Evolutionary conservation across 2,113 vertebrate genomes (phyloP).

Genomic region (Callipepla squamata): DNA sequence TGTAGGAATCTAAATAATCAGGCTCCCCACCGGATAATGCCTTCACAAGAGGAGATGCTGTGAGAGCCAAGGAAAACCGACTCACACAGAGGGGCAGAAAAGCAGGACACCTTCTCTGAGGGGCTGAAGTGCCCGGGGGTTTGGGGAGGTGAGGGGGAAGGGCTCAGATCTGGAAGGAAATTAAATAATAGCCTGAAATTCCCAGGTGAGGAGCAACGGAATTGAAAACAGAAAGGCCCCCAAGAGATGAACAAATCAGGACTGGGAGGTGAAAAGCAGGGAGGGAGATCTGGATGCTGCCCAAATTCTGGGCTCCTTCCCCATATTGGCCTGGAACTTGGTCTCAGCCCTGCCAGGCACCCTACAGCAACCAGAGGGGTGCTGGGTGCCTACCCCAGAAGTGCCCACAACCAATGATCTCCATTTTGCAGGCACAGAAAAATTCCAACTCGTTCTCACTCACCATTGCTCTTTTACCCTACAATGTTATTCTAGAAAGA

Average conservation of each 20-base stretch:
- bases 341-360: background rate
- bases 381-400: background rate
- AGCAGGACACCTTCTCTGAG: slow-evolving; percentile 24
- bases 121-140: background rate
- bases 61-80: slow-evolving; percentile 51
- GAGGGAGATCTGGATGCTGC: background rate
- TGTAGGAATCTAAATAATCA: slow-evolving; percentile 72
- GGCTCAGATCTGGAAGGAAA: slow-evolving; percentile 60
- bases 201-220: slow-evolving; percentile 71
- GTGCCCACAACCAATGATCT: background rate
- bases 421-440: background rate
- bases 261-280: background rate
- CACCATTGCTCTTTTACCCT: background rate
- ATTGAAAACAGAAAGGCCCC: slow-evolving; percentile 63
- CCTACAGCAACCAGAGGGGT: accelerated
- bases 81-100: slow-evolving; percentile 33
- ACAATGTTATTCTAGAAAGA: background rate
- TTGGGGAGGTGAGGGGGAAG: slow-evolving; percentile 27
- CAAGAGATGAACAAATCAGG: slow-evolving; percentile 52
- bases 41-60: slow-evolving; percentile 66
- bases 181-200: slow-evolving; percentile 71
- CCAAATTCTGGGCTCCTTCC: background rate
- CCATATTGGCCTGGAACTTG: accelerated
- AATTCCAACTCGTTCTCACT: background rate
- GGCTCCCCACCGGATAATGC: slow-evolving; percentile 70